Conservation (phyloP, 2,797 vertebrate genomes). For the Pipistrellus nathusii region DNA sequence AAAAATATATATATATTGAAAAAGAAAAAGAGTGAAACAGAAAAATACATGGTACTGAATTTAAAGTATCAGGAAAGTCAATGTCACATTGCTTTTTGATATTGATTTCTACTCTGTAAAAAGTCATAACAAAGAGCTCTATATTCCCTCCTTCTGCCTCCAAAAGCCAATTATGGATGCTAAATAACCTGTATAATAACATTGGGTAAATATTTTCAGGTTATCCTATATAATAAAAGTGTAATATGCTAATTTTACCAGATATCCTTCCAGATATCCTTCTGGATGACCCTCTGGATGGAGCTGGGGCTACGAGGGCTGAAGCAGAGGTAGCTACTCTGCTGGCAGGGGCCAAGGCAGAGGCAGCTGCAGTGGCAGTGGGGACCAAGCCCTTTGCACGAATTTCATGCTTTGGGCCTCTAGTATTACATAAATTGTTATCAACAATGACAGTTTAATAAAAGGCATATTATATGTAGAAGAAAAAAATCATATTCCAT, state of each 20-base stretch:
- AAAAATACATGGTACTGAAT: slow-evolving; percentile 46
- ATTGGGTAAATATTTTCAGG: slow-evolving; percentile 26
- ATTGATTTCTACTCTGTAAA: slow-evolving; percentile 23
- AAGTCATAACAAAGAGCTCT: not conserved
- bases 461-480: not conserved
- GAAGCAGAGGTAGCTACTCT: too few relatives aligned
- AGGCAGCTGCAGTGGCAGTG: too few relatives aligned
- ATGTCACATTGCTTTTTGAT: slow-evolving; percentile 29
- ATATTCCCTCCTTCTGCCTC: slow-evolving; percentile 38
- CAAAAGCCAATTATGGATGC: slow-evolving; percentile 1
- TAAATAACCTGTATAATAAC: slow-evolving; percentile 31
- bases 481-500: not conserved
- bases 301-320: too few relatives aligned
- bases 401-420: too few relatives aligned
- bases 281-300: too few relatives aligned
- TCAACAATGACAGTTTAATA: slow-evolving; percentile 1
- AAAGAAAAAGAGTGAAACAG: slow-evolving; percentile 55
- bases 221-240: not conserved
- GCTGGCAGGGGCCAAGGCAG: too few relatives aligned
- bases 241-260: too few relatives aligned
- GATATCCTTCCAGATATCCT: too few relatives aligned
- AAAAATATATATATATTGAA: not conserved
- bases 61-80: slow-evolving; percentile 45
- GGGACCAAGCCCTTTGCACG: too few relatives aligned
- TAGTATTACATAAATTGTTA: not conserved